Conservation (phyloP, 2,888 invertebrate genomes). For the Plagiodera versicolora region DNA sequence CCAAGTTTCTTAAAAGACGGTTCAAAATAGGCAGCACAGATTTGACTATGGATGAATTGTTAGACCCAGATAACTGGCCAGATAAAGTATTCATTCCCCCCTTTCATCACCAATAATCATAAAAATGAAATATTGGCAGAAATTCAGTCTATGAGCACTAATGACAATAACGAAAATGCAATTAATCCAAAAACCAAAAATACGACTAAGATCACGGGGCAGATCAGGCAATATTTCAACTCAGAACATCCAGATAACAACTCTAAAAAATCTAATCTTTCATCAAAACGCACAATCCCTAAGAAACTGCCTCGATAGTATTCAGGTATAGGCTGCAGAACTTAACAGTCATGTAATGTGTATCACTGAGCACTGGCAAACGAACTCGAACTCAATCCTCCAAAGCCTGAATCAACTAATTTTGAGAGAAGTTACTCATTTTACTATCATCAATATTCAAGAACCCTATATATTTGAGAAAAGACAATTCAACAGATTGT, state of each 20-base stretch:
- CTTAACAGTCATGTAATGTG: no score
- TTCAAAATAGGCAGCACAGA: conserved; percentile 3
- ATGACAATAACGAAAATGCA: background rate
- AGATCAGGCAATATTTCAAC: no score
- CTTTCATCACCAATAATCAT: conserved; percentile 1
- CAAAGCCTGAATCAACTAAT: no score
- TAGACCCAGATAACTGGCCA: conserved; percentile 2
- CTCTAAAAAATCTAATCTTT: background rate
- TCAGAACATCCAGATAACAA: background rate
- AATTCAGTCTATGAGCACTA: background rate
- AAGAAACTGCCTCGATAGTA: background rate
- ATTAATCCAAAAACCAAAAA: no score
- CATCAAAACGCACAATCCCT: background rate
- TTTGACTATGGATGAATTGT: conserved; percentile 2
- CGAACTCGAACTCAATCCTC: background rate
- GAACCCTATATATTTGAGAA: no score
- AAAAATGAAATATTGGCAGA: background rate
- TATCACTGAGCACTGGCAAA: background rate
- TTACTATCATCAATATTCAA: no score
- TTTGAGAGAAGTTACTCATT: no score
- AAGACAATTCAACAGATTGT: no score
- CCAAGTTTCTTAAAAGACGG: background rate
- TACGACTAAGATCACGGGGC: no score
- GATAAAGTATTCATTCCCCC: background rate
- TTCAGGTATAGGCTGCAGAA: background rate